Conservation (phyloP, 2,888 invertebrate genomes). For the Cacoxenus indagator region DNA sequence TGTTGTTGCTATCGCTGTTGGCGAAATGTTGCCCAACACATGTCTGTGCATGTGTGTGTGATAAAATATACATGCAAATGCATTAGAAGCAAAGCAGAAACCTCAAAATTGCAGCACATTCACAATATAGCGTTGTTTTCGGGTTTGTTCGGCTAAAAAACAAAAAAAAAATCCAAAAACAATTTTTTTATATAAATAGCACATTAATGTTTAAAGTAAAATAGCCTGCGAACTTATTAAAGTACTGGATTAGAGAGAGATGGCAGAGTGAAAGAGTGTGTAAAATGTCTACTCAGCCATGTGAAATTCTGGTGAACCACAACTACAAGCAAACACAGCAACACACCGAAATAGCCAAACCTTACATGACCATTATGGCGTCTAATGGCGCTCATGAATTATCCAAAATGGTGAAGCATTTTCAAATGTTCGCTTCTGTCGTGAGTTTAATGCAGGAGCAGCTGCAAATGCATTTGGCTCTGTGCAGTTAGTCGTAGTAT, state of each 20-base stretch:
- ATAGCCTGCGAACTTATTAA: neutral
- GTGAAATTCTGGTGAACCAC: neutral
- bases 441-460: neutral
- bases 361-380: constrained; percentile 49
- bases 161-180: neutral
- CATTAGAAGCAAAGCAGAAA: neutral
- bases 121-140: neutral
- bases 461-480: neutral
- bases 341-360: neutral
- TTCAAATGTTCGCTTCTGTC: constrained; percentile 50
- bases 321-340: constrained; percentile 1
- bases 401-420: constrained; percentile 54
- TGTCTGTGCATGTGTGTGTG: neutral
- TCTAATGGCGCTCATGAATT: constrained; percentile 62
- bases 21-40: neutral
- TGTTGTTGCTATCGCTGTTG: constrained; percentile 1
- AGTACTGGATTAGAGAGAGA: neutral
- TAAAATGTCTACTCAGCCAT: neutral
- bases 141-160: neutral
- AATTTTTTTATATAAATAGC: too few relatives aligned
- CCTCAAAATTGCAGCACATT: constrained; percentile 1
- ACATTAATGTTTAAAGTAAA: constrained; percentile 7
- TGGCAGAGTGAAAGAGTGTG: neutral
- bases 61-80: neutral
- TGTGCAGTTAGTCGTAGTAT: neutral